Base-by-base conservation (phyloP, 2,113 vertebrate genomes). In the Zosterops japonicus region DNA sequence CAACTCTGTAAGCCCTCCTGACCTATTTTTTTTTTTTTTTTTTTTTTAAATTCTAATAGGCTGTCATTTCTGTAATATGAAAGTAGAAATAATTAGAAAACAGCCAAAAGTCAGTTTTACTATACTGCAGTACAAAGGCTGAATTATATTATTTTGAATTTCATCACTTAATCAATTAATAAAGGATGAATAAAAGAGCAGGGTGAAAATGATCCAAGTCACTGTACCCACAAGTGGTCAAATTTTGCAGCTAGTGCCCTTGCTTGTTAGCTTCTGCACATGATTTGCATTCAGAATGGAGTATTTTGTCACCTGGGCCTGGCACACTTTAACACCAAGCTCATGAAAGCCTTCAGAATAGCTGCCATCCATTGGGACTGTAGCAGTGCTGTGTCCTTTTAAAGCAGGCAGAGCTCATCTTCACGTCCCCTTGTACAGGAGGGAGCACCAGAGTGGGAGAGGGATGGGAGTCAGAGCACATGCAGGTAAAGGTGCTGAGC, bases 1-100 rank as follows among this genome's bases (percentile, higher is more conserved):
- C 96, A 98, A 95, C 92, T 98, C 97, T 59, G 98, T 99, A 95
- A 98, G 98, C 98, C 41, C 36, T 67, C 28, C 11, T 67, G 11
- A 67, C 14, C 12, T 18, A 18, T 6, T 5, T 18, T 15, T 20
- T 5, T 12, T 5, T 13, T 8, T 13, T 27, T 33, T 49, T 18
- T 22, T 5, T 28, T 24, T 31, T 8, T 7, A 7, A 5, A 46
- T 71, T 60, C 17, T 11, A 6, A 7, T 63, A 75, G 13, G 11
- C 14, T 76, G 25, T 29, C 49, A n/a, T 46, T 94, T 29, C 39
- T 87, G 57, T 63, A 70, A 71, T 57, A 31, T 20, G 47, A 46
- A 81, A 87, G n/a, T 24, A 4, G 60, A 61, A 70, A 77, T 77
- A 87, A 82, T 75, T 71, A 71, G 22, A 50, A 85, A 91, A 57